Percentiles rank a stretch among this genome's conserved stretches.
These are phyloP conservation scores for Andrena flavipes DNA, from an alignment of 2,888 invertebrate species.

Conservation along the genomic window DNA sequence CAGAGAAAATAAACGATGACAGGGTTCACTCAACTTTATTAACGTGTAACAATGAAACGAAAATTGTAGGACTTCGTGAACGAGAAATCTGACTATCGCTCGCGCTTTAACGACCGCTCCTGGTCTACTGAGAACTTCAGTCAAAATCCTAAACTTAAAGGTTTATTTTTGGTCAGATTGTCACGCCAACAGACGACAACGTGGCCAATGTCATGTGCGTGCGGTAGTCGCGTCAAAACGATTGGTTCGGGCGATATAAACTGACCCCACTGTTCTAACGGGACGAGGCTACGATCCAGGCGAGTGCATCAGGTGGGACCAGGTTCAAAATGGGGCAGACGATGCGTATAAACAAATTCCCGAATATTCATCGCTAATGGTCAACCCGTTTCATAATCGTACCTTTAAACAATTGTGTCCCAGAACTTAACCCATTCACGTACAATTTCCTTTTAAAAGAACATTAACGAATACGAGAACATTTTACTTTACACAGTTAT, in stretches of 20 bases:
- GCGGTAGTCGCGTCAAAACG: conserved; percentile 44
- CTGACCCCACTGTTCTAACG: conserved; percentile 21
- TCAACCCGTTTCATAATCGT: background rate
- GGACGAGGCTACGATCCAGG: background rate
- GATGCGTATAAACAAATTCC: background rate
- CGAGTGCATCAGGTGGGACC: background rate
- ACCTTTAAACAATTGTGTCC: background rate
- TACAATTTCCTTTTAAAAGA: background rate
- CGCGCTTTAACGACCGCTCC: conserved; percentile 48
- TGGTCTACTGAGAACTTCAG: conserved; percentile 47
- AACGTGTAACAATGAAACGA: conserved; percentile 53
- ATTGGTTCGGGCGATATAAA: conserved; percentile 24
- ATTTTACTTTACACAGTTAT: background rate
- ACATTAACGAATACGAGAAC: background rate
- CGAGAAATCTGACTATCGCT: conserved; percentile 28
- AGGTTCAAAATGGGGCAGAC: background rate
- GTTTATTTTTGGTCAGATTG: conserved; percentile 66
- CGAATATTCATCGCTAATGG: background rate
- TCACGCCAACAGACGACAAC: conserved; percentile 64
- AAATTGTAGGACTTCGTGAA: conserved; percentile 37
- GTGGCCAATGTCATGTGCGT: conserved; percentile 44
- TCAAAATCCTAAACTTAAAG: conserved; percentile 42
- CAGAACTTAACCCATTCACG: background rate
- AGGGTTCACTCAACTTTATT: conserved; percentile 48
- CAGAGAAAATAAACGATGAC: conserved; percentile 18